A percentile compares a stretch with the other conserved stretches of the same genome.
Conservation (phyloP, 2,113 vertebrate species). For the Anhinga anhinga region DNA sequence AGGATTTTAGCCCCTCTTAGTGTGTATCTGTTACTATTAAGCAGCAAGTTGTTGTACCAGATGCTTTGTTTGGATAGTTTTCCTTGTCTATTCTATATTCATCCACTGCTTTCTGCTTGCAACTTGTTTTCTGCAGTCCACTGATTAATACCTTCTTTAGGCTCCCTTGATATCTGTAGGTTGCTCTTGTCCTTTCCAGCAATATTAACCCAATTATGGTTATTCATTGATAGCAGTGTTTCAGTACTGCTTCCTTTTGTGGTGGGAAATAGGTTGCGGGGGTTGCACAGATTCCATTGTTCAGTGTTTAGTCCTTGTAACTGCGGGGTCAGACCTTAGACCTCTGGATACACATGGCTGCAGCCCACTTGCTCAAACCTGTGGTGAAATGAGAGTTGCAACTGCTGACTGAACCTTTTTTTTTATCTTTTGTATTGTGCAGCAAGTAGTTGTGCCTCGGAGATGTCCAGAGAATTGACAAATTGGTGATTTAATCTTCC, state of each 20-base stretch:
- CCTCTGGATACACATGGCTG: neutral
- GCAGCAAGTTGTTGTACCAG: neutral
- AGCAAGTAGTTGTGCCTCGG: neutral
- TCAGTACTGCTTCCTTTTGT: neutral
- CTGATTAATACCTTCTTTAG: neutral
- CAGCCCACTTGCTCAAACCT: neutral
- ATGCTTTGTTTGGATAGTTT: neutral
- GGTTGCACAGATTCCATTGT: neutral
- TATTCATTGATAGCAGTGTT: neutral
- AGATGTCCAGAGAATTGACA: neutral
- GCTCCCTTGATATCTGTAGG: neutral
- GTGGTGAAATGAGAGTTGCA: neutral
- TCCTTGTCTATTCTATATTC: rapidly evolving
- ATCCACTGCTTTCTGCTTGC: neutral
- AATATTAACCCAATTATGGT: neutral
- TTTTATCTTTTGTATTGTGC: neutral
- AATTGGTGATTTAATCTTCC: neutral
- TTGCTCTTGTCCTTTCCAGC: neutral
- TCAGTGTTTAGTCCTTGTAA: neutral
- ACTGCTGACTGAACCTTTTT: neutral
- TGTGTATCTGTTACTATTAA: neutral
- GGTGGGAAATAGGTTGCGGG: neutral
- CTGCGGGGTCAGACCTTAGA: neutral
- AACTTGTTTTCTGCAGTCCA: neutral
- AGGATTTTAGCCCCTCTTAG: neutral